Percentiles rank a stretch among this genome's conserved stretches.
Conservation (phyloP, 2,797 vertebrate species). For the Pteronotus mesoamericanus region DNA sequence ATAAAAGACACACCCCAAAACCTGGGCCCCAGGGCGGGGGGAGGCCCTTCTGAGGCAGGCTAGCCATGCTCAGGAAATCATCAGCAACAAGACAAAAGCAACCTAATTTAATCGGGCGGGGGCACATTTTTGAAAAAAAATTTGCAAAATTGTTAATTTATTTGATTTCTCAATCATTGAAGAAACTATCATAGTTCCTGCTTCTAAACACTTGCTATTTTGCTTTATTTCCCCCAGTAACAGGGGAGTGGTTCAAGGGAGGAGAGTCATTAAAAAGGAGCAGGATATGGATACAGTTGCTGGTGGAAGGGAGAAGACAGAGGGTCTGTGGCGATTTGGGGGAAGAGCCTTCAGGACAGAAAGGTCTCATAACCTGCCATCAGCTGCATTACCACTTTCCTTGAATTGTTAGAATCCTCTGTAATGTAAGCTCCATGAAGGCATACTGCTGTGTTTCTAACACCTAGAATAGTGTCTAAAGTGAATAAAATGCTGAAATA, state of each 20-base stretch:
- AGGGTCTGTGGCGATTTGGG: neutral
- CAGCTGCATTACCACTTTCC: no score
- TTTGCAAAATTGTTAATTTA: neutral
- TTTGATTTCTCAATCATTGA: neutral
- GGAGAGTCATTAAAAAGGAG: neutral
- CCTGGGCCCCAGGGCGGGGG: neutral
- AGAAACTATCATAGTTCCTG: neutral
- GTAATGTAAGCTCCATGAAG: neutral
- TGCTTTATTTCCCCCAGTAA: neutral
- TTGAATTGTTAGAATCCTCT: neutral
- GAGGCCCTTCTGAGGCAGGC: neutral
- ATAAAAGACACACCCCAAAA: slow-evolving; percentile 66
- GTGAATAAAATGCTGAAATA: neutral
- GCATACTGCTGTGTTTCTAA: neutral
- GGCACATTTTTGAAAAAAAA: neutral
- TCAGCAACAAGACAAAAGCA: neutral
- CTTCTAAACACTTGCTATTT: neutral
- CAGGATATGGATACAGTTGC: neutral
- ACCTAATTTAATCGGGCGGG: neutral
- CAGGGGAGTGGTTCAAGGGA: neutral
- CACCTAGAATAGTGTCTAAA: neutral
- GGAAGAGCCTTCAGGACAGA: neutral
- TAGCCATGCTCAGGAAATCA: neutral
- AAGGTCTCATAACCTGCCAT: neutral
- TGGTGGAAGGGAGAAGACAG: neutral